phyloP scores from a whole-genome alignment of 2,888 invertebrate species.

The Octodonta nipae region DNA sequence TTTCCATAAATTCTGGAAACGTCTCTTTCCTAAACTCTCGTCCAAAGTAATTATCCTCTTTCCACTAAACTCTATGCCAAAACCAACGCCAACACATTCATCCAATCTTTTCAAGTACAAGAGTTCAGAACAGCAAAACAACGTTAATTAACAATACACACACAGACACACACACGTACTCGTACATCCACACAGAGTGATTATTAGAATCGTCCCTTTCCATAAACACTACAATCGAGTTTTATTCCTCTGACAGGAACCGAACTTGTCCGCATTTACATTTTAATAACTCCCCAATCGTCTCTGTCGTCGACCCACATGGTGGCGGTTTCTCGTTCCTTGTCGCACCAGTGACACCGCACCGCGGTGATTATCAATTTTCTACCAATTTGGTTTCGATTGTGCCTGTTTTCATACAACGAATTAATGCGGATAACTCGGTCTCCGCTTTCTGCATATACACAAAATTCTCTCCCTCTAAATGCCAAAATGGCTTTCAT shows the following conservation, averaged over 20 bases:
- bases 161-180: constrained; percentile 15
- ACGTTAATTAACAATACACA: constrained; percentile 34
- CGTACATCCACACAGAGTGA: constrained; percentile 24
- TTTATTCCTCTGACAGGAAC: constrained; percentile 34
- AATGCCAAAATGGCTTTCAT: constrained; percentile 13
- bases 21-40: too few species aligned
- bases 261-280: constrained; percentile 36
- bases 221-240: constrained; percentile 30
- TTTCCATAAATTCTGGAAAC: too few species aligned
- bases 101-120: constrained; percentile 4
- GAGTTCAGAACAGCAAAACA: constrained; percentile 12
- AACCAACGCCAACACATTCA: too few species aligned
- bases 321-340: constrained; percentile 17
- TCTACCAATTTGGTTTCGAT: constrained; percentile 39
- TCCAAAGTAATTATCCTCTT: too few species aligned
- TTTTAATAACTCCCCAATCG: constrained; percentile 33
- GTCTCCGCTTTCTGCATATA: constrained; percentile 18
- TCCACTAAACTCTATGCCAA: too few species aligned
- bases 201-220: constrained; percentile 26
- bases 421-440: constrained; percentile 26
- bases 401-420: constrained; percentile 33
- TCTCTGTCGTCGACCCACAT: constrained; percentile 19
- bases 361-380: constrained; percentile 38
- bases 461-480: constrained; percentile 15
- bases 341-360: constrained; percentile 24